Conservation (phyloP, 1,140 invertebrate genomes). For the Octopus bimaculoides region DNA sequence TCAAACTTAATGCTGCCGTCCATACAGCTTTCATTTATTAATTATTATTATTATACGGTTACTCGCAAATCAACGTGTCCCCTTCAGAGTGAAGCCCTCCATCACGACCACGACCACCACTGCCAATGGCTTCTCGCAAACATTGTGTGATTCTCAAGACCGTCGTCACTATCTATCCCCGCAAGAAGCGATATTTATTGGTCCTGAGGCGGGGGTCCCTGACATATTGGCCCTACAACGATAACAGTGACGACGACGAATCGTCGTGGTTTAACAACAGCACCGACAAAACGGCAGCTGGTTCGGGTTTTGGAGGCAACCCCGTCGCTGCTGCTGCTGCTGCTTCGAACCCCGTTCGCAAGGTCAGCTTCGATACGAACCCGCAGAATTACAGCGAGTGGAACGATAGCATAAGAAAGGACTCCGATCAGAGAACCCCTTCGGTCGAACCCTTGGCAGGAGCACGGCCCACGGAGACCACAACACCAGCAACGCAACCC, state of each 20-base stretch:
- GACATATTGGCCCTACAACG: not conserved
- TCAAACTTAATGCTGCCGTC: not conserved
- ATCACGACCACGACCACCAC: not conserved
- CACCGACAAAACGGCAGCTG: not conserved
- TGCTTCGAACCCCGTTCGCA: not conserved
- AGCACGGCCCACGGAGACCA: too few species aligned
- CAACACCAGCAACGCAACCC: too few species aligned
- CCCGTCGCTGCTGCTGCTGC: not conserved
- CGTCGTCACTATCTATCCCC: not conserved
- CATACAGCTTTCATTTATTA: not conserved
- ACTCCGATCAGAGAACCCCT: too few species aligned
- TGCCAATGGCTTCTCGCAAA: not conserved
- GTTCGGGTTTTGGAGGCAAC: not conserved
- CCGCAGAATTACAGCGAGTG: not conserved
- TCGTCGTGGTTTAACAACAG: not conserved
- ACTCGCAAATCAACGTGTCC: not conserved
- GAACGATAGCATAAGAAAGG: too few species aligned
- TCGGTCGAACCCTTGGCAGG: too few species aligned
- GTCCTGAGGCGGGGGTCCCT: not conserved
- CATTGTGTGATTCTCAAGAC: not conserved
- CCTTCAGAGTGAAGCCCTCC: not conserved
- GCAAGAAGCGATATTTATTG: not conserved
- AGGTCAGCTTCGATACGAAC: not conserved
- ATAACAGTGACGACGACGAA: not conserved
- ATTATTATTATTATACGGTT: not conserved